Evolutionary conservation across 1,140 invertebrate genomes (phyloP).

Genomic region (Listronotus bonariensis): DNA sequence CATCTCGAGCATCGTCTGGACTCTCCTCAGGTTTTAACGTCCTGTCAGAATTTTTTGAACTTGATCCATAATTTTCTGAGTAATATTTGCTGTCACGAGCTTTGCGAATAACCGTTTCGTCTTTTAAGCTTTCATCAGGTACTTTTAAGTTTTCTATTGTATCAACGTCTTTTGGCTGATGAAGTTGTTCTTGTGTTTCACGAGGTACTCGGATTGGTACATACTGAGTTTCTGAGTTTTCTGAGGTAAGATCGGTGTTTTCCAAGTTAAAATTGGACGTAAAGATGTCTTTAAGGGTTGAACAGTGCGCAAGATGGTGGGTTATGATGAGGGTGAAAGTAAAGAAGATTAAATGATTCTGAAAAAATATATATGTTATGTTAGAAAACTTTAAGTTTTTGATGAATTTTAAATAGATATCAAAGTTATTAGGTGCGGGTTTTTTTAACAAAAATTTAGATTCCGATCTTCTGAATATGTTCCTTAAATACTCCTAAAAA

Average conservation of each 20-base stretch:
- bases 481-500: no score
- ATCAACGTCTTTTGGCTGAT: no score
- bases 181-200: not conserved
- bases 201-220: not conserved
- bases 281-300: constrained; percentile 28
- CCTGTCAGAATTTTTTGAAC: constrained; percentile 11
- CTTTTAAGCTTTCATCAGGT: not conserved
- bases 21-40: constrained; percentile 32
- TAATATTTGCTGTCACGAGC: constrained; percentile 31
- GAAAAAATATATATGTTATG: no score
- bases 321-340: no score
- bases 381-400: no score
- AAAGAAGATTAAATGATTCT: no score
- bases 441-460: no score
- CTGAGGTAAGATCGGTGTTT: not conserved
- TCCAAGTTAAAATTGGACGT: not conserved
- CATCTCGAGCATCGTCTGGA: constrained; percentile 3
- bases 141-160: no score
- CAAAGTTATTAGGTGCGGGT: no score
- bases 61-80: constrained; percentile 24
- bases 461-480: no score
- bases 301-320: not conserved
- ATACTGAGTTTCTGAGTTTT: not conserved
- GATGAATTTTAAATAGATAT: no score
- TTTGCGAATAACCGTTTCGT: constrained; percentile 17